phyloP scores from a whole-genome alignment of 2,888 invertebrate genomes.

The Andrena flavipes region DNA sequence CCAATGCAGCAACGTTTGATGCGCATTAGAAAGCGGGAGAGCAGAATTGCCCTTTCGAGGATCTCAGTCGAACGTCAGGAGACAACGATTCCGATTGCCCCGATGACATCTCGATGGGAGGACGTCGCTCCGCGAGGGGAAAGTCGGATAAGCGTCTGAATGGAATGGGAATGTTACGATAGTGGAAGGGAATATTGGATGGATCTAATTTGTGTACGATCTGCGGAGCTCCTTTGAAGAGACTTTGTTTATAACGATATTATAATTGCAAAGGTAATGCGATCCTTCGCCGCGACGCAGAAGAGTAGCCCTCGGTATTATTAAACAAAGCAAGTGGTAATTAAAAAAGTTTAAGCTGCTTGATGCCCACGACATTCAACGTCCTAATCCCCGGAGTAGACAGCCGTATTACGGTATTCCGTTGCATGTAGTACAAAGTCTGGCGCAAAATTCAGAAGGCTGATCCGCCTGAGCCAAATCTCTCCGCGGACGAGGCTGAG shows the following conservation, averaged over 20 bases:
- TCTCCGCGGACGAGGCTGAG: slow-evolving; percentile 24
- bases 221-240: not conserved
- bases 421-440: slow-evolving; percentile 31
- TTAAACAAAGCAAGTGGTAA: slow-evolving; percentile 45
- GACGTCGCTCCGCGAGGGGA: slow-evolving; percentile 2
- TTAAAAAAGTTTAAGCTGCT: slow-evolving; percentile 58
- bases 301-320: not conserved
- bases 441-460: slow-evolving; percentile 43
- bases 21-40: slow-evolving; percentile 78
- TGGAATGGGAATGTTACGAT: not conserved
- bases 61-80: slow-evolving; percentile 65
- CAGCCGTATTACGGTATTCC: slow-evolving; percentile 52
- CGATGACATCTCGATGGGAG: slow-evolving; percentile 38
- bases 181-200: not conserved
- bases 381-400: slow-evolving; percentile 53
- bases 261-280: not conserved
- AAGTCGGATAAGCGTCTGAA: not conserved
- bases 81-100: slow-evolving; percentile 33
- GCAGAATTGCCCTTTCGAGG: slow-evolving; percentile 66
- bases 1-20: slow-evolving; percentile 78
- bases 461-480: slow-evolving; percentile 42
- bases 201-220: not conserved
- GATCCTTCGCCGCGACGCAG: no score
- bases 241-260: not conserved
- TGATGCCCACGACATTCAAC: slow-evolving; percentile 47